These are phyloP conservation scores for Macrotrachela quadricornifera DNA, from an alignment of 1,140 invertebrate species.

Conservation along the genomic window DNA sequence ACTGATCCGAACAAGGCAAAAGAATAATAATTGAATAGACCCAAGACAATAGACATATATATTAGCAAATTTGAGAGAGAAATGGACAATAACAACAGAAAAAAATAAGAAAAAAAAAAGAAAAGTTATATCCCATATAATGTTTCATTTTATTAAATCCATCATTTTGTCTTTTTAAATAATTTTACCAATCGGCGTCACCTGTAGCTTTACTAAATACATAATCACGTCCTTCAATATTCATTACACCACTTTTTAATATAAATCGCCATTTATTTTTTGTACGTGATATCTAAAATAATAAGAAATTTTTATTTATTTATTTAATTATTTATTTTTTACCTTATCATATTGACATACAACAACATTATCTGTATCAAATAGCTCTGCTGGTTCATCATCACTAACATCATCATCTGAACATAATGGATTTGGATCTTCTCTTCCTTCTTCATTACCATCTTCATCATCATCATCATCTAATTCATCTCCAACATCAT, in stretches of 20 bases:
- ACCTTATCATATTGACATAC: constrained; percentile 87
- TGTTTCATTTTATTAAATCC: no score
- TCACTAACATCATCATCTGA: constrained; percentile 81
- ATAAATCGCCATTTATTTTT: constrained; percentile 98
- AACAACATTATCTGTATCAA: constrained; percentile 93
- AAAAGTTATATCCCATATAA: no score
- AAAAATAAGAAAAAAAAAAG: no score
- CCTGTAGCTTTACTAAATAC: constrained; percentile 95
- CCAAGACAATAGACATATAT: no score
- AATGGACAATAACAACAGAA: no score
- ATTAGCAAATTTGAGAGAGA: no score
- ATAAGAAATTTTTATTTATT: constrained; percentile 6
- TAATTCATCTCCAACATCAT: background rate
- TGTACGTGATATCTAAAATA: constrained; percentile 63
- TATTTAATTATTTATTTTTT: background rate
- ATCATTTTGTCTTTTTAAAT: no score
- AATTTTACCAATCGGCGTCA: constrained; percentile 78
- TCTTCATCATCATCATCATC: constrained; percentile 1
- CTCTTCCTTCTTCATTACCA: background rate
- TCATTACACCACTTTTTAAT: constrained; percentile 98
- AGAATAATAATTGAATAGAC: no score
- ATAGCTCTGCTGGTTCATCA: constrained; percentile 75
- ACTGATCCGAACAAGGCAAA: no score
- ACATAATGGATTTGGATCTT: constrained; percentile 55
- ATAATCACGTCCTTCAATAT: constrained; percentile 85